phyloP scores from a whole-genome alignment of 2,113 vertebrate genomes.

The Neoarius graeffei region DNA sequence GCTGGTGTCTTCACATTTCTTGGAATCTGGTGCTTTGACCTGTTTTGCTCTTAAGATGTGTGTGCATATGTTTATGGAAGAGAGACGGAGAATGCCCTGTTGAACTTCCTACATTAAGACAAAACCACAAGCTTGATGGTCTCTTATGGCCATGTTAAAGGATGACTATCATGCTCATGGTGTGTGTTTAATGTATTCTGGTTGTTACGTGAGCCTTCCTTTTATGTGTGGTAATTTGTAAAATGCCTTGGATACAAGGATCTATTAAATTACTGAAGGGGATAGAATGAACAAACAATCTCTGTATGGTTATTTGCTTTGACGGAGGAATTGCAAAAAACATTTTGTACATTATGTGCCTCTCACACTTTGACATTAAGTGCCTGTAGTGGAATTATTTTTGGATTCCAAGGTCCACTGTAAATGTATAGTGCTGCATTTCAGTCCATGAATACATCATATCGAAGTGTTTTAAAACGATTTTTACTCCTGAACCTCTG shows the following conservation, averaged over 20 bases:
- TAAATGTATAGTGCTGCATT: neutral
- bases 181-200: slow-evolving; percentile 16
- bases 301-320: neutral
- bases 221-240: slow-evolving; percentile 25
- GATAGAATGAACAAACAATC: neutral
- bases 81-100: neutral
- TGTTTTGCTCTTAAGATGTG: neutral
- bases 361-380: neutral
- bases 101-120: slow-evolving; percentile 1
- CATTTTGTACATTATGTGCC: neutral
- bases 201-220: slow-evolving; percentile 2
- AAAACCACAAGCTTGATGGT: slow-evolving; percentile 43
- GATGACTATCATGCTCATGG: neutral
- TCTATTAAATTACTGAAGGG: neutral
- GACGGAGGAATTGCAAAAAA: neutral
- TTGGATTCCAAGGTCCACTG: neutral
- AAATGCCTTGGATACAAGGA: neutral
- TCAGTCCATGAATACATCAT: neutral
- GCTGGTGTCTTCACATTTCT: neutral
- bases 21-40: slow-evolving; percentile 8
- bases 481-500: neutral
- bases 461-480: neutral
- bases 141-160: slow-evolving; percentile 22
- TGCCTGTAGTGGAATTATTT: neutral
- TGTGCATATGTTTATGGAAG: slow-evolving; percentile 8